phyloP scores from a whole-genome alignment of 2,797 vertebrate genomes.

The Parauchenoglanis punctatus region DNA sequence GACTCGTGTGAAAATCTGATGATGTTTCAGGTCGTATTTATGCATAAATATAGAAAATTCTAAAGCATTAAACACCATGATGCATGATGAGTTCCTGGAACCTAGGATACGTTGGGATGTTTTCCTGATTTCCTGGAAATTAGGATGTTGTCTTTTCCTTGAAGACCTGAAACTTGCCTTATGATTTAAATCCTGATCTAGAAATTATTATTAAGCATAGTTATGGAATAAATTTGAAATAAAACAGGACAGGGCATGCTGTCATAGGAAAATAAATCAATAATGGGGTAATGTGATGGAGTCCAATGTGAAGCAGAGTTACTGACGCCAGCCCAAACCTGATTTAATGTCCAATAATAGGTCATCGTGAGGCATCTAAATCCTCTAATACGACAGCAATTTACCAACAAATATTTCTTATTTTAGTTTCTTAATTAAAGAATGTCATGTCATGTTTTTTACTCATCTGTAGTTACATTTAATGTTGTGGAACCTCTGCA shows the following conservation, averaged over 20 bases:
- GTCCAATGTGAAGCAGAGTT: neutral
- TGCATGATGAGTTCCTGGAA: too few relatives aligned
- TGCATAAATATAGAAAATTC: too few relatives aligned
- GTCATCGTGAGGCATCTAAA: neutral
- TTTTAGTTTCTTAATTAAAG: neutral
- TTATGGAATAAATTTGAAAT: neutral
- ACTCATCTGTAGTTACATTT: neutral
- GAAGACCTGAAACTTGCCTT: neutral
- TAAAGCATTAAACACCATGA: too few relatives aligned
- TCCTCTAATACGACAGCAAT: neutral
- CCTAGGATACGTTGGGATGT: too few relatives aligned
- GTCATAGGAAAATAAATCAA: neutral
- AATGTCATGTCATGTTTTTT: neutral
- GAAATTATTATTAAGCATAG: neutral
- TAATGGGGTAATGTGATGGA: neutral
- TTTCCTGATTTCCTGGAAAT: too few relatives aligned
- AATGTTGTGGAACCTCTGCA: too few relatives aligned
- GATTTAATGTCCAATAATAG: neutral
- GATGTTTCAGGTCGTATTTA: too few relatives aligned
- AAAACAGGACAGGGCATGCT: neutral
- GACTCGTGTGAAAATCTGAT: too few relatives aligned
- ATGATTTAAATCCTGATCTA: neutral
- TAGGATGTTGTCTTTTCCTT: neutral
- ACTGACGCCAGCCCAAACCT: neutral
- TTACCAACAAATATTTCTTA: neutral